phyloP scores from a whole-genome alignment of 2,797 vertebrate genomes.

The Bufotes viridis region DNA sequence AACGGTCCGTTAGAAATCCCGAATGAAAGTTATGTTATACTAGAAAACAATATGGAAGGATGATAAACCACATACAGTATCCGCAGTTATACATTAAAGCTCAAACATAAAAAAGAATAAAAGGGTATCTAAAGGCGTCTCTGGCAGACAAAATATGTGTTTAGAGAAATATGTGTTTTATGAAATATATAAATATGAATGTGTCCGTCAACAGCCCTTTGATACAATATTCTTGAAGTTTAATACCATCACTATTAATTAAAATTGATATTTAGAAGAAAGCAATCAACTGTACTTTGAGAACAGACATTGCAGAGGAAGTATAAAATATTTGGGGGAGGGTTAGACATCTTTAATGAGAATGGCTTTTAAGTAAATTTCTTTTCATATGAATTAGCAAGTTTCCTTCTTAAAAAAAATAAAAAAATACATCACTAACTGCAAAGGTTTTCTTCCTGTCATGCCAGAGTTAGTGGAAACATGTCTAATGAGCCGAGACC shows the following conservation, averaged over 20 bases:
- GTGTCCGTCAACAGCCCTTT: conserved; percentile 34
- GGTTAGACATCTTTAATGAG: conserved; percentile 23
- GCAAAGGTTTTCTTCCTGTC: conserved; percentile 56
- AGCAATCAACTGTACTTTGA: conserved; percentile 52
- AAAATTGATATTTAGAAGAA: conserved; percentile 63
- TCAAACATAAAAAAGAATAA: conserved; percentile 22
- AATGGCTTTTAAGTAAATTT: conserved; percentile 45
- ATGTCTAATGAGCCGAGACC: conserved; percentile 60
- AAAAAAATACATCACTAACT: conserved; percentile 40
- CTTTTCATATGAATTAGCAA: conserved; percentile 43
- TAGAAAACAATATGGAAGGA: conserved; percentile 13
- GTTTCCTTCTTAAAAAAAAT: conserved; percentile 36
- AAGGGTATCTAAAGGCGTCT: conserved; percentile 3
- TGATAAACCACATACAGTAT: conserved; percentile 15
- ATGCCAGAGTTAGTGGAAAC: conserved; percentile 47
- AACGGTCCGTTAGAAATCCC: not conserved
- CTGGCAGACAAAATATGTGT: conserved; percentile 15
- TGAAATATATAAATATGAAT: conserved; percentile 45
- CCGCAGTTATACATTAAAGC: not conserved
- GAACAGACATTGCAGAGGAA: conserved; percentile 50
- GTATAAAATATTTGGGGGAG: conserved; percentile 26
- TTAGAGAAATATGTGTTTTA: conserved; percentile 31
- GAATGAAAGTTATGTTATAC: not conserved
- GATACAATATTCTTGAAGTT: conserved; percentile 52
- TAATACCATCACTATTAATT: conserved; percentile 56